Conservation (phyloP, 2,888 invertebrate genomes). For the Lasioglossum morio region DNA sequence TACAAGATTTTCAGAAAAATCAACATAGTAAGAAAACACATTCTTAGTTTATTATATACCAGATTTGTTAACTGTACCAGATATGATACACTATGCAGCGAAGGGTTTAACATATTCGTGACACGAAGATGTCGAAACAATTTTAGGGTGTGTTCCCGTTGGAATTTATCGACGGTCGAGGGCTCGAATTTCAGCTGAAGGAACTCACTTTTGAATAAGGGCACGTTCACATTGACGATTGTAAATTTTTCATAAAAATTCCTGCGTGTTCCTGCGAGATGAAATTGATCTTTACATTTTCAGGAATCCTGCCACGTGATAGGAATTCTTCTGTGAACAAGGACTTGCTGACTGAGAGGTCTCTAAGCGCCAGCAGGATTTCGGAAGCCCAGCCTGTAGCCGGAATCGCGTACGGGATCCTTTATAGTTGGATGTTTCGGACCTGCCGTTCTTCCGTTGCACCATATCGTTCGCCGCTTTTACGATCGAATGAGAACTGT, state of each 20-base stretch:
- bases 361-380: not conserved
- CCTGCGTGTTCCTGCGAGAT: not conserved
- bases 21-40: too few relatives aligned
- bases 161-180: not conserved
- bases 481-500: not conserved
- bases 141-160: not conserved
- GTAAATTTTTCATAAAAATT: not conserved
- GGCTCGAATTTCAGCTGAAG: not conserved
- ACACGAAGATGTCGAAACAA: not conserved
- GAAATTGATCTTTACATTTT: not conserved
- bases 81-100: too few relatives aligned
- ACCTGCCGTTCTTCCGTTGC: not conserved
- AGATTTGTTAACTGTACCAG: too few relatives aligned
- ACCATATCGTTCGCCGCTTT: not conserved
- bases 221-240: not conserved
- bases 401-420: not conserved
- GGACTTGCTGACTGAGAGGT: not conserved
- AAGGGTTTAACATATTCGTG: too few relatives aligned
- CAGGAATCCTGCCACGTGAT: not conserved
- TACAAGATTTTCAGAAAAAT: too few relatives aligned
- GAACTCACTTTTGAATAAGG: not conserved
- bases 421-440: not conserved
- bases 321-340: not conserved
- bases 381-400: conserved; percentile 4
- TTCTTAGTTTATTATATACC: too few relatives aligned